Evolutionary conservation across 2,113 vertebrate genomes (phyloP).

Genomic region (Prunella fulvescens): DNA sequence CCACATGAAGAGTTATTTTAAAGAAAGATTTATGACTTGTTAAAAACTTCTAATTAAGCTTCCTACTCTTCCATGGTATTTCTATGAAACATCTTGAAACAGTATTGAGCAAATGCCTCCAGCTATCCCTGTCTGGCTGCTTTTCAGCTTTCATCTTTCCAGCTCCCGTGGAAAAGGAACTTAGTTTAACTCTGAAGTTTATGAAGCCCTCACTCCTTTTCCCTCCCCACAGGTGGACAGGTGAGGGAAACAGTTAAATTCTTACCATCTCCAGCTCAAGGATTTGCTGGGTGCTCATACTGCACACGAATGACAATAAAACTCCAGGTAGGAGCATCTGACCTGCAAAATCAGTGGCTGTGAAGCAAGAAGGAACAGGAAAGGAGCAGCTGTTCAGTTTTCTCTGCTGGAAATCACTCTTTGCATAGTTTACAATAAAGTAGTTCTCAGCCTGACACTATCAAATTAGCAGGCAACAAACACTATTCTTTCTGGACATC

Average conservation of each 20-base stretch:
- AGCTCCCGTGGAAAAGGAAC: background rate
- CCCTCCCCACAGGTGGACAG: background rate
- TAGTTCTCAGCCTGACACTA: background rate
- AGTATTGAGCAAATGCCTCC: background rate
- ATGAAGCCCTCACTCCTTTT: background rate
- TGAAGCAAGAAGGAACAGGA: background rate
- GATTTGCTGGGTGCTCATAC: background rate
- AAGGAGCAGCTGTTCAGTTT: background rate
- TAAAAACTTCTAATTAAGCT: background rate
- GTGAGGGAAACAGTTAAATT: background rate
- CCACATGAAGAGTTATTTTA: background rate
- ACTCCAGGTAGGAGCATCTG: background rate
- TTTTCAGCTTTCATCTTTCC: background rate
- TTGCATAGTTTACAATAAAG: background rate
- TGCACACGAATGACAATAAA: background rate
- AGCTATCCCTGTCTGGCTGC: background rate
- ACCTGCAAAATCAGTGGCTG: background rate
- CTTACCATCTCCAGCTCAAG: background rate
- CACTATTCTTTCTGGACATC: background rate
- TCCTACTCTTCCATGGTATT: background rate
- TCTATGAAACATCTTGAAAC: background rate
- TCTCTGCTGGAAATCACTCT: background rate
- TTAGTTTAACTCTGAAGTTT: background rate
- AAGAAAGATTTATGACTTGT: background rate
- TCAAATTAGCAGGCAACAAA: background rate